Conservation (phyloP, 1,140 invertebrate species). For the Pseudomyrmex cubaensis region DNA sequence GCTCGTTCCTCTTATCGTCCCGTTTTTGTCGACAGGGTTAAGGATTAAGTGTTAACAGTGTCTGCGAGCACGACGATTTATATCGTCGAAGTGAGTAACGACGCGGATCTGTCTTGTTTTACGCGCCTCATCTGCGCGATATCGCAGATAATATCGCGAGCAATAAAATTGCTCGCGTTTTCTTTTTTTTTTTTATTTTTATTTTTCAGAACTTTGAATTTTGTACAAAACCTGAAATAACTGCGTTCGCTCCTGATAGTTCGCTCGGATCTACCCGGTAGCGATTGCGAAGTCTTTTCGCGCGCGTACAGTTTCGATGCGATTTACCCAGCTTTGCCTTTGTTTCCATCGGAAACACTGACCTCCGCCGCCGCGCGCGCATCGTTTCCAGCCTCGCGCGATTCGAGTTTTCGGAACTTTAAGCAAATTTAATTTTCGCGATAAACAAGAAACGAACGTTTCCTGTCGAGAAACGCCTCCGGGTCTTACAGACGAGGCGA, state of each 20-base stretch:
- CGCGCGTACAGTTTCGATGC: neutral
- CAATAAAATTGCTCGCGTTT: no score
- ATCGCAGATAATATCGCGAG: neutral
- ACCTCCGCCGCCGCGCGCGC: neutral
- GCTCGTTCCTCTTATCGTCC: conserved; percentile 54
- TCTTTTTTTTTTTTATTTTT: neutral
- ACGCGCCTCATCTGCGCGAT: neutral
- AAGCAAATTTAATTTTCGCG: conserved; percentile 3
- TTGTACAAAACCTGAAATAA: no score
- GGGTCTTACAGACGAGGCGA: neutral
- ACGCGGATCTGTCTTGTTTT: conserved; percentile 10
- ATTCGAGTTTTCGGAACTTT: neutral
- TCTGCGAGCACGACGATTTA: neutral
- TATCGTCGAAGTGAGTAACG: conserved; percentile 15
- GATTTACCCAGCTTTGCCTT: neutral
- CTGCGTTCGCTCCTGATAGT: neutral
- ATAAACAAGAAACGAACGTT: neutral
- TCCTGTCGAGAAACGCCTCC: neutral
- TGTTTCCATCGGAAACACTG: neutral
- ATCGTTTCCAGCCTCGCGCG: neutral
- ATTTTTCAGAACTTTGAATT: neutral
- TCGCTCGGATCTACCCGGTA: neutral
- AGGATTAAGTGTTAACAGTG: conserved; percentile 50
- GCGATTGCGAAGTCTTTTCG: neutral
- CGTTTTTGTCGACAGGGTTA: conserved; percentile 19